Conservation (phyloP, 2,888 invertebrate species). For the Xanthia togata region DNA sequence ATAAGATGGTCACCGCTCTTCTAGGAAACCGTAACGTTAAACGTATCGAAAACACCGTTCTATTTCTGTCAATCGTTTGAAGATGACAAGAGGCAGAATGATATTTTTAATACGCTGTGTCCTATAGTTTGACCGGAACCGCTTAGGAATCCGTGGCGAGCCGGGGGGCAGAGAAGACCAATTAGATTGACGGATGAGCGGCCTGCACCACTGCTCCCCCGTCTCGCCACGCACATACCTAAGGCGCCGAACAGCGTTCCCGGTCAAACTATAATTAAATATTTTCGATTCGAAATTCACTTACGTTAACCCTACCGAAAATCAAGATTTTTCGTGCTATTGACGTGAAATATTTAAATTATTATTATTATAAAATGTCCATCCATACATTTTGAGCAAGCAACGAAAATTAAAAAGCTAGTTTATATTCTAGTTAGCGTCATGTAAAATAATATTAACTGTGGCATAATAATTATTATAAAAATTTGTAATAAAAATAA, state of each 20-base stretch:
- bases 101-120: background rate
- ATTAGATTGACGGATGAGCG: no score
- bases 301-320: background rate
- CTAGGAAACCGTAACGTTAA: no score
- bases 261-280: no score
- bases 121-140: no score
- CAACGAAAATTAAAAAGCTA: constrained; percentile 60
- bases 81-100: background rate
- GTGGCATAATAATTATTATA: constrained; percentile 59
- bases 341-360: constrained; percentile 4
- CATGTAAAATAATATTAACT: constrained; percentile 58
- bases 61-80: background rate
- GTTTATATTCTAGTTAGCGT: constrained; percentile 48
- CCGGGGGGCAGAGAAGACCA: no score
- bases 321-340: background rate
- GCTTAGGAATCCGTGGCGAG: no score
- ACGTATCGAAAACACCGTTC: background rate
- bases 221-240: no score
- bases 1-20: no score
- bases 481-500: constrained; percentile 65
- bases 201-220: no score
- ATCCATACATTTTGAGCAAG: constrained; percentile 60
- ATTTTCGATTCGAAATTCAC: constrained; percentile 11
- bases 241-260: no score
- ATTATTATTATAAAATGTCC: constrained; percentile 33